These are phyloP conservation scores for Meta bourneti DNA, from an alignment of 2,888 invertebrate species.

Conservation along the genomic window DNA sequence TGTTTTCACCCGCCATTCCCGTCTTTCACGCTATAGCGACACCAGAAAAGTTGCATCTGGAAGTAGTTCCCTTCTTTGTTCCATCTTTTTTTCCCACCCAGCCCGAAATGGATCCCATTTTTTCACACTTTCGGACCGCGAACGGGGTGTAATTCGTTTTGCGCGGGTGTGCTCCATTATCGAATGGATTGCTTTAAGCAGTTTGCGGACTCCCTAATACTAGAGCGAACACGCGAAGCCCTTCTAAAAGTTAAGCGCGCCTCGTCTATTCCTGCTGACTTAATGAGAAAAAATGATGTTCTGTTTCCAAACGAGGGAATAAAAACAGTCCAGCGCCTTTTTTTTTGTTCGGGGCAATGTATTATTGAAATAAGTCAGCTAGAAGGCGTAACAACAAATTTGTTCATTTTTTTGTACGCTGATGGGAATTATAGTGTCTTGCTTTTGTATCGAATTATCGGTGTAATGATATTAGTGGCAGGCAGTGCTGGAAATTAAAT, in stretches of 20 bases:
- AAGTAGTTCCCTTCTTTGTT: not conserved
- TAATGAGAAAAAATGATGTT: slow-evolving; percentile 48
- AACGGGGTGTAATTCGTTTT: slow-evolving; percentile 41
- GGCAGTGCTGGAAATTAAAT: too few relatives aligned
- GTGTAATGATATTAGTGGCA: too few relatives aligned
- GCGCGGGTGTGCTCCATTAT: slow-evolving; percentile 51
- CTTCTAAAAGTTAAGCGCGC: slow-evolving; percentile 27
- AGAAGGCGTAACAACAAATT: not conserved
- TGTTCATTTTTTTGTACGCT: not conserved
- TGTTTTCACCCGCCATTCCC: not conserved
- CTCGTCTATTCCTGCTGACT: not conserved
- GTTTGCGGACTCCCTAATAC: slow-evolving; percentile 1
- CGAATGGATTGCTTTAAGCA: slow-evolving; percentile 17
- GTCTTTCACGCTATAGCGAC: slow-evolving; percentile 15
- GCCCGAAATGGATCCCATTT: slow-evolving; percentile 14
- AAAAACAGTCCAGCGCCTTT: slow-evolving; percentile 7
- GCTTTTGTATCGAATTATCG: too few relatives aligned
- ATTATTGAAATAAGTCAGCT: not conserved
- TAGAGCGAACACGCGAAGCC: not conserved
- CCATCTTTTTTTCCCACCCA: not conserved
- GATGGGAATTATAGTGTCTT: not conserved
- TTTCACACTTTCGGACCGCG: slow-evolving; percentile 29
- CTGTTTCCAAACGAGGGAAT: slow-evolving; percentile 6
- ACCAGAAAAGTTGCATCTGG: not conserved
- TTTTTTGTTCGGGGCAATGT: not conserved